A percentile compares a stretch with the other conserved stretches of the same genome.
These are phyloP conservation scores for Archaeoteleia sp. DNA, from an alignment of 2,888 invertebrate genomes.

Conservation along the genomic window DNA sequence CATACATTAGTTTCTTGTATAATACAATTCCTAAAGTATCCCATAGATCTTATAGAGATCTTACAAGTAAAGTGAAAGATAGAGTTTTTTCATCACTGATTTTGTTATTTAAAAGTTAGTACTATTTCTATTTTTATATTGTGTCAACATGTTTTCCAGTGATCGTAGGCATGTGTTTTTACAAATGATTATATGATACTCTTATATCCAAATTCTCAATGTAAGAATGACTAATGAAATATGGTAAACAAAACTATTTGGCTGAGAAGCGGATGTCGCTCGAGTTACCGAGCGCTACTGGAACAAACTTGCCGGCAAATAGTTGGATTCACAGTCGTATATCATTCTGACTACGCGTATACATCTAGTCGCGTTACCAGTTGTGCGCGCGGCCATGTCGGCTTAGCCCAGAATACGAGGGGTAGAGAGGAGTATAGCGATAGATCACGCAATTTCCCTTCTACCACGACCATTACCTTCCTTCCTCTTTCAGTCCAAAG, in stretches of 20 bases:
- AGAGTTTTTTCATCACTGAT: too few species aligned
- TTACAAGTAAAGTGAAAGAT: too few species aligned
- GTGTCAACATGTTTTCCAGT: too few species aligned
- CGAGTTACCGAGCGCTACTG: slow-evolving; percentile 51
- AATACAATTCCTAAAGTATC: too few species aligned
- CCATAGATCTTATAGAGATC: too few species aligned
- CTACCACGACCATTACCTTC: slow-evolving; percentile 27
- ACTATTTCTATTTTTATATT: too few species aligned
- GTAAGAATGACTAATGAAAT: slow-evolving; percentile 56
- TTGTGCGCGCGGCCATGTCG: slow-evolving; percentile 53
- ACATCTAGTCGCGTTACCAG: slow-evolving; percentile 49
- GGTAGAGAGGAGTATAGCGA: slow-evolving; percentile 36
- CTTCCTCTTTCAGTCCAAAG: slow-evolving; percentile 22
- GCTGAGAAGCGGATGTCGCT: slow-evolving; percentile 48
- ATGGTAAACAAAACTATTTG: slow-evolving; percentile 56
- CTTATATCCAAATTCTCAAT: slow-evolving; percentile 36
- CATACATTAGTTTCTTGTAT: too few species aligned
- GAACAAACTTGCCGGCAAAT: slow-evolving; percentile 62
- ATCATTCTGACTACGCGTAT: slow-evolving; percentile 61
- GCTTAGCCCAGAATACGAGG: slow-evolving; percentile 49
- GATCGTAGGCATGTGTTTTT: too few species aligned
- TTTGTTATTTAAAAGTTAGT: too few species aligned
- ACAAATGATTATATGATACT: slow-evolving; percentile 45
- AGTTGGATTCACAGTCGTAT: slow-evolving; percentile 60
- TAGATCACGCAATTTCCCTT: slow-evolving; percentile 53